These are phyloP conservation scores for Bellardia bayeri DNA, from an alignment of 2,888 invertebrate genomes.

Conservation along the genomic window DNA sequence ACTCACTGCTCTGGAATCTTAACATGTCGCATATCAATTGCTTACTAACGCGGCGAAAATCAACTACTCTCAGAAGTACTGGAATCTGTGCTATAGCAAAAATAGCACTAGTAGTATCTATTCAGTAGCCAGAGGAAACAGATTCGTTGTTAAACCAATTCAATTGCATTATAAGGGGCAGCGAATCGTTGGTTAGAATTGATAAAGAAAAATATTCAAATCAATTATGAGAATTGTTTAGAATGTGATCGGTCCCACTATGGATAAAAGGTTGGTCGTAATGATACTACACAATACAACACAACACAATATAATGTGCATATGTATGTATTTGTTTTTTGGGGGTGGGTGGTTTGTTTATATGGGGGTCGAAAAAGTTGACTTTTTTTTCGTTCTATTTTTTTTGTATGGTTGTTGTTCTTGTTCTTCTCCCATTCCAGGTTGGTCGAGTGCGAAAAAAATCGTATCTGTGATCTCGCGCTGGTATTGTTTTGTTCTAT, in stretches of 20 bases:
- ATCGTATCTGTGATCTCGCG: constrained; percentile 50
- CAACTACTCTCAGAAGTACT: too few species aligned
- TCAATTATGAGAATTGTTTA: too few species aligned
- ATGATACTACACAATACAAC: constrained; percentile 19
- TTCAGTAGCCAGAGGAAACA: too few species aligned
- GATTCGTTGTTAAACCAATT: too few species aligned
- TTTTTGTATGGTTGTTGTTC: constrained; percentile 26
- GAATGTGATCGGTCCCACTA: not conserved
- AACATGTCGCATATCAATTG: too few species aligned
- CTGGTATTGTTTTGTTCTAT: constrained; percentile 22
- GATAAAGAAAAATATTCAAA: too few species aligned
- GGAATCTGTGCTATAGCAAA: too few species aligned
- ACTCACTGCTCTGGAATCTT: too few species aligned
- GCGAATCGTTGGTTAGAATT: too few species aligned
- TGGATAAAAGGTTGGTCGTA: not conserved
- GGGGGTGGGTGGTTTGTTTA: constrained; percentile 61
- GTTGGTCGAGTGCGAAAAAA: constrained; percentile 35
- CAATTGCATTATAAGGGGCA: too few species aligned
- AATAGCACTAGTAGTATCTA: too few species aligned
- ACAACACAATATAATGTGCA: not conserved
- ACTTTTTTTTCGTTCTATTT: constrained; percentile 3
- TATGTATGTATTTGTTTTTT: not conserved
- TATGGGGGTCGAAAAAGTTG: constrained; percentile 32
- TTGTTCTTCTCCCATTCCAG: constrained; percentile 31
- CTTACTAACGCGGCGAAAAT: too few species aligned